Percentiles rank a stretch among this genome's conserved stretches.
Conservation (phyloP, 1,140 invertebrate genomes). For the Aphelinus certus region DNA sequence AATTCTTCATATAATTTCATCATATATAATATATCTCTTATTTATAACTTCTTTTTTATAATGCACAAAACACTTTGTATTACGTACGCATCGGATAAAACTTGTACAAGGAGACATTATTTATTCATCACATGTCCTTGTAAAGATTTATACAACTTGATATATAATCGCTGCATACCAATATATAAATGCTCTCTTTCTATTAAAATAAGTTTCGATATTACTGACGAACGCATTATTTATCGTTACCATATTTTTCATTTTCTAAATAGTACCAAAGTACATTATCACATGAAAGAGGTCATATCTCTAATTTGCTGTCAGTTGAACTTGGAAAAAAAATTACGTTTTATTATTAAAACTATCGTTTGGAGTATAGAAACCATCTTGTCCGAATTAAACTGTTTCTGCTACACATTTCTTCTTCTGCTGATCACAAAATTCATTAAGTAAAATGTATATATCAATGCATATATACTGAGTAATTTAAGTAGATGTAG, state of each 20-base stretch:
- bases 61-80: slow-evolving; percentile 29
- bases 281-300: slow-evolving; percentile 33
- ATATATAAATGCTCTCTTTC: slow-evolving; percentile 29
- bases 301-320: slow-evolving; percentile 5
- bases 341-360: slow-evolving; percentile 11
- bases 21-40: slow-evolving; percentile 32
- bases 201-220: not conserved
- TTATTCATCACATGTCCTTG: slow-evolving; percentile 30
- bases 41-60: slow-evolving; percentile 16
- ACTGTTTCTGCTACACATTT: not conserved
- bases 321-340: slow-evolving; percentile 27
- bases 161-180: slow-evolving; percentile 15
- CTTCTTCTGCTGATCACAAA: not conserved
- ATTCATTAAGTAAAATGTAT: slow-evolving; percentile 30
- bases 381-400: slow-evolving; percentile 5
- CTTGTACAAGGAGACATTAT: slow-evolving; percentile 25
- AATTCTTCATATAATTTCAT: slow-evolving; percentile 18
- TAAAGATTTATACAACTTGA: slow-evolving; percentile 17
- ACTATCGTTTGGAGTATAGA: slow-evolving; percentile 19
- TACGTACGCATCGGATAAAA: slow-evolving; percentile 29
- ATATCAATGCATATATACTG: slow-evolving; percentile 25
- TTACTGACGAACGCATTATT: slow-evolving; percentile 17
- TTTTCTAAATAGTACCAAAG: slow-evolving; percentile 8
- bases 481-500: slow-evolving; percentile 21
- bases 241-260: not conserved